Percentiles rank a stretch among this genome's conserved stretches.
phyloP scores from a whole-genome alignment of 2,888 invertebrate genomes.

The Euzophera pinguis region DNA sequence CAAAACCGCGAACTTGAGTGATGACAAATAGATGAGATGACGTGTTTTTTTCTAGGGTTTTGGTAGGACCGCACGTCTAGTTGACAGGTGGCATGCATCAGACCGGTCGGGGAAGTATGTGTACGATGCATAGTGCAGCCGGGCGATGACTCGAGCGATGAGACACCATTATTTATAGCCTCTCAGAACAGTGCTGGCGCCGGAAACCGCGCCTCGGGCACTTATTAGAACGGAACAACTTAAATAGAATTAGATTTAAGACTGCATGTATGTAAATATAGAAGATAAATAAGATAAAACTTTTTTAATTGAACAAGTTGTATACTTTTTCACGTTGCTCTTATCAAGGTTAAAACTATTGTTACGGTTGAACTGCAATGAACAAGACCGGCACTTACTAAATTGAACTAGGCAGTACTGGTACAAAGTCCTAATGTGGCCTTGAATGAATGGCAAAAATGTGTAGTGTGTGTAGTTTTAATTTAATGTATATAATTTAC shows the following conservation, averaged over 20 bases:
- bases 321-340: constrained; percentile 5
- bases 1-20: no score
- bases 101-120: constrained; percentile 51
- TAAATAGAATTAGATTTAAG: constrained; percentile 17
- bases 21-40: no score
- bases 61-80: constrained; percentile 16
- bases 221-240: constrained; percentile 58
- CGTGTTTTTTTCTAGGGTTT: not conserved
- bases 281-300: no score
- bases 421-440: not conserved
- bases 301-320: not conserved
- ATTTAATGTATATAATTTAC: not conserved
- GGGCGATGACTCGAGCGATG: constrained; percentile 74
- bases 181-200: constrained; percentile 62
- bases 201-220: constrained; percentile 63
- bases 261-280: not conserved
- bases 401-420: not conserved
- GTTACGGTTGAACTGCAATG: constrained; percentile 5
- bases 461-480: not conserved
- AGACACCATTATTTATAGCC: constrained; percentile 77
- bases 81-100: constrained; percentile 59
- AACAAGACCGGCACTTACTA: not conserved
- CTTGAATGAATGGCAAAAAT: not conserved
- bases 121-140: constrained; percentile 35
- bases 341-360: constrained; percentile 6